Evolutionary conservation across 2,888 invertebrate species (phyloP).

Genomic region (Philonicus albiceps): DNA sequence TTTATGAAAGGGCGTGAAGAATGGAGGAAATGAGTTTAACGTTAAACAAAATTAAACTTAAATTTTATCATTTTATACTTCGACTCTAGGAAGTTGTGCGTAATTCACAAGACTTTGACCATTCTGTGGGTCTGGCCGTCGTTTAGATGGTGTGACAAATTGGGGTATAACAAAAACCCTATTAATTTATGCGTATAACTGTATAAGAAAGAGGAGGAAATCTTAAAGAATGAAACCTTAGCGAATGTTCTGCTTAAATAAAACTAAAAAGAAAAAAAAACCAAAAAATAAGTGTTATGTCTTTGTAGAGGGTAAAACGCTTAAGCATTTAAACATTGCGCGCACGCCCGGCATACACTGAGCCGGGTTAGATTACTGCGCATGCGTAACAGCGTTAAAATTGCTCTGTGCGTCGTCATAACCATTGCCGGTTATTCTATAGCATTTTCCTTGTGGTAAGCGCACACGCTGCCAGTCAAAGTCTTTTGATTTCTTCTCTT

Average conservation of each 20-base stretch:
- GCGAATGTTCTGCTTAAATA: neutral
- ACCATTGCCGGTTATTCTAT: too few relatives aligned
- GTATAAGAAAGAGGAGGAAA: neutral
- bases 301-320: neutral
- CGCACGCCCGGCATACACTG: neutral
- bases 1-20: too few relatives aligned
- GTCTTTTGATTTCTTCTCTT: neutral
- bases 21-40: too few relatives aligned
- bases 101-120: neutral
- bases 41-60: too few relatives aligned
- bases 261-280: too few relatives aligned
- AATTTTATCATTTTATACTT: too few relatives aligned
- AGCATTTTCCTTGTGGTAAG: too few relatives aligned
- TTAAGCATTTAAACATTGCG: neutral
- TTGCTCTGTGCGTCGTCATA: neutral
- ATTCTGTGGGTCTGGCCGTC: neutral
- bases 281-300: neutral
- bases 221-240: neutral
- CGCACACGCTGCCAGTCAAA: too few relatives aligned
- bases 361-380: neutral
- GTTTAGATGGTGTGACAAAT: conserved; percentile 23
- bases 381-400: conserved; percentile 2
- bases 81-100: too few relatives aligned
- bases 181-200: too few relatives aligned
- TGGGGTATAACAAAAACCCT: neutral